These are phyloP conservation scores for Celastrina argiolus DNA, from an alignment of 2,888 invertebrate genomes.

Conservation along the genomic window DNA sequence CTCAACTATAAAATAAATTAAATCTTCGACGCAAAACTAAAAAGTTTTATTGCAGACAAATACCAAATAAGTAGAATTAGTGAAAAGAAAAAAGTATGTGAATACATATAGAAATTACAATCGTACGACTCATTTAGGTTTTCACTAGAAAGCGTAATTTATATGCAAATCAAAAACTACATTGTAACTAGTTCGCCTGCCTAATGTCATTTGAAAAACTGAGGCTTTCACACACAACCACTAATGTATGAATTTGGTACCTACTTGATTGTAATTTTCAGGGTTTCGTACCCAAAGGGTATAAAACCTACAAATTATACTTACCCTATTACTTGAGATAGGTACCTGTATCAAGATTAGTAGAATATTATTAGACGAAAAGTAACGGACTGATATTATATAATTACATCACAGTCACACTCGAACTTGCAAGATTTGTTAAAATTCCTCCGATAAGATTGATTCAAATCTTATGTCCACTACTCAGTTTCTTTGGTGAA, in stretches of 20 bases:
- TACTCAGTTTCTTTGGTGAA: no score
- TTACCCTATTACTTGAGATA: no score
- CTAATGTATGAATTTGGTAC: background rate
- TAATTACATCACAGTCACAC: no score
- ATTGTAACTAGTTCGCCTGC: background rate
- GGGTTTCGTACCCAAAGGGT: no score
- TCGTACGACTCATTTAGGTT: background rate
- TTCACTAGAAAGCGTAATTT: background rate
- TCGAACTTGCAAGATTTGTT: no score
- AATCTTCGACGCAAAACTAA: background rate
- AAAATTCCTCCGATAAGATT: no score
- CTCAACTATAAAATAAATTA: background rate
- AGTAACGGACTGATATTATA: no score
- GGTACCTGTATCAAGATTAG: no score
- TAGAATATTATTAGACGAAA: no score
- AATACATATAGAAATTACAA: background rate
- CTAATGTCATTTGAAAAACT: background rate
- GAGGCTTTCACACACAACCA: background rate
- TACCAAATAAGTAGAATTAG: background rate
- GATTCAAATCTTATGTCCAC: no score
- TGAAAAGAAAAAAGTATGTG: background rate
- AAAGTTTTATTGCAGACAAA: background rate
- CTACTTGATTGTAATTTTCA: no score
- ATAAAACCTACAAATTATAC: no score
- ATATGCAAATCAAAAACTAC: constrained; percentile 4